Evolutionary conservation across 1,140 invertebrate species (phyloP), one percentile per base, ranked within the genome.

Genomic region (Geopemphigus sp.): DNA sequence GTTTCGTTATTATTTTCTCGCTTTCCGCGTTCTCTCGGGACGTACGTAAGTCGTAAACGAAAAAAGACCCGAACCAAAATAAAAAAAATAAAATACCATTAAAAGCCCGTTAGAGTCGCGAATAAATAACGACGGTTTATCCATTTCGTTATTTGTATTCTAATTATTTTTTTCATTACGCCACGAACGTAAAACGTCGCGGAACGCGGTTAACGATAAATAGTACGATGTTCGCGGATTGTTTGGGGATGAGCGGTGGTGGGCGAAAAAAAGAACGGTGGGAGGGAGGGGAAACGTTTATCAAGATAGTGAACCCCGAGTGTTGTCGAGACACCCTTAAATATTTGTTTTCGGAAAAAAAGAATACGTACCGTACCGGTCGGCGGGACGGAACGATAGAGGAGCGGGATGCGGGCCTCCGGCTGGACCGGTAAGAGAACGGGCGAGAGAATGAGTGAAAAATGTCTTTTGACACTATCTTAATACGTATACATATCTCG

Each of bases 121-220:
- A 39, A 39, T 4, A 39, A 64, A 64, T n/a, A 39, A 64, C 19
- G 17, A 6, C 11, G 29, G 19, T 39, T 19, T 12, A 64, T 17
- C 63, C 29, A n/a, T 26, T 64, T 66, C 39, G 10, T 66, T 66
- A 47, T 66, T 66, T 66, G 12, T 66, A 45, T 66, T 45, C 11
- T 66, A 47, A 68, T 68, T 68, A 68, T 68, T 11, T 47, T 68
- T 68, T 47, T 68, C n/a, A n/a, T 68, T 68, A 6, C 12, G 32
- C 1, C 1, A 47, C 39, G 32, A 22, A 68, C 19, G 45, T 10
- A 22, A 68, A 68, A 68, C 19, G 11, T 8, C 5, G 64, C 39
- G 39, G 32, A 39, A 39, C n/a, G 12, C 32, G n/a, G n/a, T 64
- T 39, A n/a, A 10, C 22, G n/a, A 47, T 68, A 24, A 47, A 68